phyloP scores from a whole-genome alignment of 2,888 invertebrate species.

The Eristalis tenax region DNA sequence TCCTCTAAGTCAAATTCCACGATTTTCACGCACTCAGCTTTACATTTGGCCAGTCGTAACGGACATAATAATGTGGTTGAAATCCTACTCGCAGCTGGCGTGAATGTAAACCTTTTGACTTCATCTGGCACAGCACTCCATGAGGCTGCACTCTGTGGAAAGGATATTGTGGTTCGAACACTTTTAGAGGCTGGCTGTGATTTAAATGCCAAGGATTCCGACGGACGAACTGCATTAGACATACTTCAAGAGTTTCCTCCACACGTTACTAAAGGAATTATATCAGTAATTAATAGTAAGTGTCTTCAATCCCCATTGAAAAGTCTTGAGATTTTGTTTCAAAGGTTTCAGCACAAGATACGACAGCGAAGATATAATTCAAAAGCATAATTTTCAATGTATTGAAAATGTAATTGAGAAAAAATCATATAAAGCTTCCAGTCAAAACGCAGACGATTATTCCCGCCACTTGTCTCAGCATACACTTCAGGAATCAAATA shows the following conservation, averaged over 20 bases:
- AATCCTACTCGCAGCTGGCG: conserved; percentile 90
- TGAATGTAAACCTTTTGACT: conserved; percentile 93
- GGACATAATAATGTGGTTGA: conserved; percentile 94
- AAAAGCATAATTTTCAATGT: conserved; percentile 74
- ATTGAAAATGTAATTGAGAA: conserved; percentile 77
- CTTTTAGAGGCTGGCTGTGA: conserved; percentile 92
- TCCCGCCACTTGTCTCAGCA: not conserved
- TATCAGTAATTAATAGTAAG: conserved; percentile 91
- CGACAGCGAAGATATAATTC: conserved; percentile 83
- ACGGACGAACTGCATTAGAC: conserved; percentile 92
- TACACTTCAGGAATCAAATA: not conserved
- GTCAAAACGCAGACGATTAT: not conserved
- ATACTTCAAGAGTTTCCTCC: conserved; percentile 93
- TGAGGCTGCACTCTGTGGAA: conserved; percentile 95
- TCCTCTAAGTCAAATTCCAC: not conserved
- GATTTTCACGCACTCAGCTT: conserved; percentile 87
- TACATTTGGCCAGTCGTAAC: conserved; percentile 96
- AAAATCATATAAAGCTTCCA: not conserved
- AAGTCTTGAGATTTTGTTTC: not conserved
- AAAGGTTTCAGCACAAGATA: conserved; percentile 78
- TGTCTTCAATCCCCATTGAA: not conserved
- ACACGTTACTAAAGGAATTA: conserved; percentile 92
- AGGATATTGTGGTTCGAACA: conserved; percentile 92
- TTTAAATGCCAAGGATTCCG: conserved; percentile 88
- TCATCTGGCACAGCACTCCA: conserved; percentile 94